phyloP scores from a whole-genome alignment of 2,113 vertebrate species.

The Paracanthobrama guichenoti region DNA sequence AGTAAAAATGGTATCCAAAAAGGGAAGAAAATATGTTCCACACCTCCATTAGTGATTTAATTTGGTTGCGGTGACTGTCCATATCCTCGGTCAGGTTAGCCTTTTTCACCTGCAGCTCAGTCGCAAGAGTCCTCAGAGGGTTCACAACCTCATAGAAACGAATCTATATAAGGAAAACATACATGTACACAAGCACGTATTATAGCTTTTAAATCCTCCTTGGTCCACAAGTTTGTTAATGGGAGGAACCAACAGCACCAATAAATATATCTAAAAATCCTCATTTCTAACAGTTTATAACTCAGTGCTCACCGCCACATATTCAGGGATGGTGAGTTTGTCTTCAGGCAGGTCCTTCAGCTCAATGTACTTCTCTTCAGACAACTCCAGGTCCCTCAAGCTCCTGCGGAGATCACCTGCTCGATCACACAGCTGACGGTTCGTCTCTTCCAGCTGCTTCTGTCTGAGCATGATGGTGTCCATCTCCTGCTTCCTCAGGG shows the following conservation, averaged over 20 bases:
- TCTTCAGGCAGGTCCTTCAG: conserved; percentile 86
- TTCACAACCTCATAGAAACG: conserved; percentile 85
- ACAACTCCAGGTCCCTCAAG: conserved; percentile 87
- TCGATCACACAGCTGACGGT: conserved; percentile 85
- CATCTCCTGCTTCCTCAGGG: conserved; percentile 93
- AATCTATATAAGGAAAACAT: conserved; percentile 70
- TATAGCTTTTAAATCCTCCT: neutral
- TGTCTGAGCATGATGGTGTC: conserved; percentile 88
- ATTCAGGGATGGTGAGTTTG: conserved; percentile 91
- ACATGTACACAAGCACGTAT: neutral
- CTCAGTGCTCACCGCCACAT: conserved; percentile 84
- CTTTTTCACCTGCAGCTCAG: conserved; percentile 81
- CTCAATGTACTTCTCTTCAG: conserved; percentile 82
- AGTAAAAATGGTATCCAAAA: neutral
- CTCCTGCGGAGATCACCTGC: conserved; percentile 87
- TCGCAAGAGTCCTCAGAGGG: conserved; percentile 80
- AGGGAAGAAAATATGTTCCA: conserved; percentile 28
- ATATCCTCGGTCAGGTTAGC: conserved; percentile 80
- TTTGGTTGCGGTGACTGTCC: conserved; percentile 77
- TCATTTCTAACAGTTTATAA: neutral
- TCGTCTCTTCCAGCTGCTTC: conserved; percentile 92
- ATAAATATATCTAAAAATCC: neutral
- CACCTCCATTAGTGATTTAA: conserved; percentile 87
- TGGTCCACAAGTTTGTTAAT: neutral
- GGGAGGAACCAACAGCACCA: neutral